Conservation (phyloP, 2,888 invertebrate genomes). For the Parthenolecanium corni region DNA sequence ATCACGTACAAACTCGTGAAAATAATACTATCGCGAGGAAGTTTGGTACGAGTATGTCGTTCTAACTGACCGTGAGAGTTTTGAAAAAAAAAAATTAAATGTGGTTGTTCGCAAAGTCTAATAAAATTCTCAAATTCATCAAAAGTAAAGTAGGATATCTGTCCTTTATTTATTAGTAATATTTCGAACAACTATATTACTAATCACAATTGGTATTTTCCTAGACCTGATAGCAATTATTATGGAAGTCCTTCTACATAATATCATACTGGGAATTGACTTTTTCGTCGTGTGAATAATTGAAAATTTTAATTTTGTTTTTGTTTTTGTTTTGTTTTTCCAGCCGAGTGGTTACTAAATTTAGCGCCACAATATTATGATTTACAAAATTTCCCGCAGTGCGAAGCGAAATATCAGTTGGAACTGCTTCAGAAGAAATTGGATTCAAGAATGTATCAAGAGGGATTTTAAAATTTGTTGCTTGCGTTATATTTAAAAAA, state of each 20-base stretch:
- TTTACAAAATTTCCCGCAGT: slow-evolving; percentile 91
- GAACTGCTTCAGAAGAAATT: slow-evolving; percentile 75
- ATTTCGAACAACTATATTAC: too few species aligned
- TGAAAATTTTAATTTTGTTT: not conserved
- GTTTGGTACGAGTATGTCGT: not conserved
- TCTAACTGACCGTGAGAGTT: not conserved
- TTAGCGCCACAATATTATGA: slow-evolving; percentile 98
- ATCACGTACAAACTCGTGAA: too few species aligned
- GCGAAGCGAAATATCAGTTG: slow-evolving; percentile 88
- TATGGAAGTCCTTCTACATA: too few species aligned
- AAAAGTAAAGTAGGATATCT: too few species aligned
- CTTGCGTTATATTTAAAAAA: not conserved
- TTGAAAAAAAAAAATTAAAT: too few species aligned
- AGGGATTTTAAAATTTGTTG: slow-evolving; percentile 58
- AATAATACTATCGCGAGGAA: not conserved
- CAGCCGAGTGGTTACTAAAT: slow-evolving; percentile 87
- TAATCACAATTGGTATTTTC: too few species aligned
- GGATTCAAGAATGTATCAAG: slow-evolving; percentile 77
- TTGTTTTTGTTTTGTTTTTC: slow-evolving; percentile 15
- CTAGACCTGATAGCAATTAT: too few species aligned
- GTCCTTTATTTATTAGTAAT: too few species aligned
- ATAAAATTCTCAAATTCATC: too few species aligned
- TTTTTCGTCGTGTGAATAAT: too few species aligned
- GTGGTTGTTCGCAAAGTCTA: too few species aligned
- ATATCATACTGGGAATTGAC: too few species aligned